Evolutionary conservation across 2,888 invertebrate genomes (phyloP), one percentile per base, ranked within the genome.

Genomic region (Scaeva pyrastri): DNA sequence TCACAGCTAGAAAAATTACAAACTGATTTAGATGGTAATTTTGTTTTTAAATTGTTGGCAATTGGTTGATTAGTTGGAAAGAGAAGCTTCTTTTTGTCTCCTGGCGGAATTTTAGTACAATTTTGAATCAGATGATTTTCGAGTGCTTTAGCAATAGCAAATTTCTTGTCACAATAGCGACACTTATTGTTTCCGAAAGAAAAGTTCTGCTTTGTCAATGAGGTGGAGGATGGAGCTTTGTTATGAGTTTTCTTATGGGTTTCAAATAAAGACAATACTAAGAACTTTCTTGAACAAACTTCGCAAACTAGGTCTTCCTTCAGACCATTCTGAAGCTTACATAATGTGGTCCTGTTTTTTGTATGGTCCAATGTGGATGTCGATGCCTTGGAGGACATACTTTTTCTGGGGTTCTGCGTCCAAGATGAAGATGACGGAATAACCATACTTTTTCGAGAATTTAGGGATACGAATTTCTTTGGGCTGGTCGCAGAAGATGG

Each of bases 91-190:
- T 90, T 90, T 78, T 91, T 91, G 3, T 91, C 91, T 0, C 74
- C 78, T 11, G 91, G 91, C 8, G 91, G 91, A 78, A 91, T 91
- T 87, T 91, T 91, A 23, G 88, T 86, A 72, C 91, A 91, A 31
- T 91, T 91, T 77, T 91, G 89, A 88, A 91, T 87, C 16, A 91
- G 88, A 76, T 91, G 91, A 55, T 91, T 91, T 73, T 90, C 89
- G 4, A 91, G 87, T 0, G 92, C 91, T 14, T 90, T 91, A 14
- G 89, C 85, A 55, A 91, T 80, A 1, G 90, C 91, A 56, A 91
- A 91, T 62, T 90, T 90, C 66, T 91, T 92, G 87, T 91, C 91
- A 70, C 91, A 91, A 75, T 89, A 91, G 72, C 90, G 91, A 86
- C 91, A 91, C 56, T 89, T 88, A 68, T 89, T 89, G 39, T 48